Evolutionary conservation across 2,797 vertebrate species (phyloP), one percentile per base, ranked within the genome.

Genomic region (Morus bassanus): DNA sequence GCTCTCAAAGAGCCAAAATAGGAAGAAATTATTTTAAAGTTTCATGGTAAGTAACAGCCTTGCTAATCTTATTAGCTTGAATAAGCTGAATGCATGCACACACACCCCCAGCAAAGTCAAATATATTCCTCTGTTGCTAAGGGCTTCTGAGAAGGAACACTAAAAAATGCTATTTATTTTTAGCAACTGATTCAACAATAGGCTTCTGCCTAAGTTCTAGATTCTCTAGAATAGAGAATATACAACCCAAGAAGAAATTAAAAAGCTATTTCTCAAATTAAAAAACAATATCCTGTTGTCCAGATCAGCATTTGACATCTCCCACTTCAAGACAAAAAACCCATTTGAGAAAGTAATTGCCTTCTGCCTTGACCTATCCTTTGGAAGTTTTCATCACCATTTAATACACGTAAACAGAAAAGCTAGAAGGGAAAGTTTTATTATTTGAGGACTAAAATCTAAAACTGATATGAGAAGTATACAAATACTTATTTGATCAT

Each of bases 111-210:
- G 80, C 78, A 65, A 89, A 95, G 92, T 77, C 77, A 94, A 93
- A 93, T 74, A 89, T 69, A 93, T 78, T 80, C 93, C 76, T 60
- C 93, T 64, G 97, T 94, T 97, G 96, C 97, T 94, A 97, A 97
- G 96, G 87, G 95, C 72, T 95, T 95, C 63, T n/a, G 79, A 85
- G 86, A 94, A 94, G 78, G 50, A 95, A 93, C 96, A 94, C 63
- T 68, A 86, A 35, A 68, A 94, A 96, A 76, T 10, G 37, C 8
- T 72, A 60, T 76, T 95, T 98, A 96, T 98, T 97, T 98, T 97
- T 97, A 98, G 97, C 96, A 97, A 90, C 72, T 15, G 78, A 95
- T 97, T 95, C 88, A 95, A 89, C 93, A 96, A 95, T 67, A 90
- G 75, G 67, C 35, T 92, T 90, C 61, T 93, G 86, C 75, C 16